Conservation (phyloP, 1,140 invertebrate genomes). For the Drosophila oshimai region DNA sequence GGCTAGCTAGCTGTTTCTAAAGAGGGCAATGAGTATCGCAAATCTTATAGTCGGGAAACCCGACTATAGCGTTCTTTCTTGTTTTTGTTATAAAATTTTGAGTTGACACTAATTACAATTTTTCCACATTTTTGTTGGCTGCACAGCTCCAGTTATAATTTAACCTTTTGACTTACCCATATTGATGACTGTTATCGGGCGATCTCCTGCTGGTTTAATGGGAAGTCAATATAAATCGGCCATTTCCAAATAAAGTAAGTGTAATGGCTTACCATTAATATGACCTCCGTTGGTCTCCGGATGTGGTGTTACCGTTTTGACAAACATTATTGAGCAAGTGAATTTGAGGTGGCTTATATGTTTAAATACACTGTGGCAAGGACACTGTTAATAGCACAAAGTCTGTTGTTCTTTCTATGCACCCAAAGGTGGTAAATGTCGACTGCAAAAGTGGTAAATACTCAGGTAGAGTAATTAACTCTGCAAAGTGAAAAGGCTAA, state of each 20-base stretch:
- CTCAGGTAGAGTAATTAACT: neutral
- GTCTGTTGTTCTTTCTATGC: conserved; percentile 15
- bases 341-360: neutral
- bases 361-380: neutral
- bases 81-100: too few relatives aligned
- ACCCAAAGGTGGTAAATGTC: neutral
- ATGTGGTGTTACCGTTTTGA: conserved; percentile 17
- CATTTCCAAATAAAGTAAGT: neutral
- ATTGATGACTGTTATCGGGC: conserved; percentile 41
- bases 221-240: neutral
- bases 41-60: too few relatives aligned
- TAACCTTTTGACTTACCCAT: conserved; percentile 51
- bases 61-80: too few relatives aligned
- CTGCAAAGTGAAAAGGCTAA: neutral
- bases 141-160: neutral
- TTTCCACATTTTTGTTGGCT: neutral
- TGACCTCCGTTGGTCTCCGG: neutral
- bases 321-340: conserved; percentile 6
- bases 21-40: too few relatives aligned
- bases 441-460: neutral
- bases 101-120: too few relatives aligned
- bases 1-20: too few relatives aligned
- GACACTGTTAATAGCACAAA: neutral
- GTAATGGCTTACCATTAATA: conserved; percentile 2
- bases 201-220: conserved; percentile 19